Conservation (phyloP, 2,888 invertebrate genomes). For the Eupeodes latifasciatus region DNA sequence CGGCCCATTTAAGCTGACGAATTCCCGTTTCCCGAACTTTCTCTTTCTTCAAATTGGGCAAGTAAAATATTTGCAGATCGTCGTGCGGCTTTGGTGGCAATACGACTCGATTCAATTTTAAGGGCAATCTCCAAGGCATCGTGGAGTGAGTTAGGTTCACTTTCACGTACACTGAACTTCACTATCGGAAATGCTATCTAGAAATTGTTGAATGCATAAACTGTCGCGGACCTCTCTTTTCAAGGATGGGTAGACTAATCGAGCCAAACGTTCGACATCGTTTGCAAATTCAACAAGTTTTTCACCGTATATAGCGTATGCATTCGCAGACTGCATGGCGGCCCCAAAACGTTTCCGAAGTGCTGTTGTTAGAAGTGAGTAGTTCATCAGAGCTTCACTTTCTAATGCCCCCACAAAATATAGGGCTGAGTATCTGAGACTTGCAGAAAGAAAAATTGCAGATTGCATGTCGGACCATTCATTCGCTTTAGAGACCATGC, state of each 20-base stretch:
- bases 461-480: constrained; percentile 13
- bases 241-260: neutral
- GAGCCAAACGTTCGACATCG: constrained; percentile 6
- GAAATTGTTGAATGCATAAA: constrained; percentile 30
- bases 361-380: neutral
- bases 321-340: no score
- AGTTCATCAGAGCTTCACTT: neutral
- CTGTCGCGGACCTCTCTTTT: constrained; percentile 15
- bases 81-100: constrained; percentile 9
- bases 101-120: no score
- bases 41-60: no score
- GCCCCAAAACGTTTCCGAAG: neutral
- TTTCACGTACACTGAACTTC: constrained; percentile 24
- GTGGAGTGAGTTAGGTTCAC: constrained; percentile 5
- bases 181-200: constrained; percentile 8
- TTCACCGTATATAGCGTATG: neutral
- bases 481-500: neutral
- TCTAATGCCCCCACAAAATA: neutral
- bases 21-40: no score
- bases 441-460: constrained; percentile 16
- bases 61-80: constrained; percentile 18
- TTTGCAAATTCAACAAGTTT: constrained; percentile 18
- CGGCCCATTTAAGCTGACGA: no score
- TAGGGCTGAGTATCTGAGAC: neutral
- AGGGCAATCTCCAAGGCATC: no score